These are phyloP conservation scores for Aporophyla nigra DNA, from an alignment of 2,888 invertebrate genomes.

Conservation along the genomic window DNA sequence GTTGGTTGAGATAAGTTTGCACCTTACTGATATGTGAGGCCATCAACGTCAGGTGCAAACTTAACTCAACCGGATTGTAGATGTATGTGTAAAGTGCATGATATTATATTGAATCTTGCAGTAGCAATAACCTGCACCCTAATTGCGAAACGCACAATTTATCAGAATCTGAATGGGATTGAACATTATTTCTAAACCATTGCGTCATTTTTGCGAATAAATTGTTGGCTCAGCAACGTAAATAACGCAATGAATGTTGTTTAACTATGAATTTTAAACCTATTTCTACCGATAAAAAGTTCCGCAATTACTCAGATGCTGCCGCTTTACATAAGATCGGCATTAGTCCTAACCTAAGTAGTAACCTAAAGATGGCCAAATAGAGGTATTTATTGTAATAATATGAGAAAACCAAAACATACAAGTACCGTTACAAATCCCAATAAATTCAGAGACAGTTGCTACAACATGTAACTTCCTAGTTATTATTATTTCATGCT, in stretches of 20 bases:
- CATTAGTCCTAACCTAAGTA: too few relatives aligned
- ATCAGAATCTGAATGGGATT: too few relatives aligned
- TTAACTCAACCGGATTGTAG: background rate
- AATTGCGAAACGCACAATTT: too few relatives aligned
- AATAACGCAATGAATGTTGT: too few relatives aligned
- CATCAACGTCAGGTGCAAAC: background rate
- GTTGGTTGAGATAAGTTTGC: background rate
- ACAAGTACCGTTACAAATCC: conserved; percentile 8
- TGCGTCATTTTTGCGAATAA: too few relatives aligned
- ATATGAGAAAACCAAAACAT: background rate
- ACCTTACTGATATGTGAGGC: background rate
- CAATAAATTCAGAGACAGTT: conserved; percentile 32
- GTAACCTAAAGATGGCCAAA: background rate
- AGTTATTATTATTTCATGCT: conserved; percentile 11
- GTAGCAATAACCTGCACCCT: too few relatives aligned
- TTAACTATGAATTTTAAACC: too few relatives aligned
- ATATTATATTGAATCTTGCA: background rate
- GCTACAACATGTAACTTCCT: conserved; percentile 6
- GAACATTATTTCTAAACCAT: too few relatives aligned
- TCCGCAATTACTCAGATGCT: too few relatives aligned
- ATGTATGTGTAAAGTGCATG: background rate
- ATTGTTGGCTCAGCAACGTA: too few relatives aligned
- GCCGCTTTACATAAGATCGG: background rate
- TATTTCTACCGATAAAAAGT: too few relatives aligned
- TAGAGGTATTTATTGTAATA: too few relatives aligned